Evolutionary conservation across 2,113 vertebrate species (phyloP).

Genomic region (Paramormyrops kingsleyae): DNA sequence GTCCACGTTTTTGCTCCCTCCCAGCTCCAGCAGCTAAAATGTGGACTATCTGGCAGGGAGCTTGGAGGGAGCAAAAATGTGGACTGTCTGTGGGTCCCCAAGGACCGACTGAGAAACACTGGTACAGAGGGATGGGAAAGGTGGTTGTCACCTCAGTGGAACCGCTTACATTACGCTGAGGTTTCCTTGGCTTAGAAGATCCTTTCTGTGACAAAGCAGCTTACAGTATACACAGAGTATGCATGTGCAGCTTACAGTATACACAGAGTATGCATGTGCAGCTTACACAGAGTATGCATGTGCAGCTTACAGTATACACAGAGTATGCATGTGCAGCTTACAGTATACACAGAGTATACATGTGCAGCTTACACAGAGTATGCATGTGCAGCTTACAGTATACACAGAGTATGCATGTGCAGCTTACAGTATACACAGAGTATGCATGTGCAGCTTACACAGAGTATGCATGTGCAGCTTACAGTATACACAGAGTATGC

Average conservation of each 20-base stretch:
- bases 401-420: too few species aligned
- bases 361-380: neutral
- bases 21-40: too few species aligned
- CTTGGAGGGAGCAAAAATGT: too few species aligned
- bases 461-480: too few species aligned
- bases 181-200: neutral
- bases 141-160: neutral
- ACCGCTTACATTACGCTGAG: neutral
- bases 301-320: neutral
- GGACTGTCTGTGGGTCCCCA: neutral
- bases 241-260: too few species aligned
- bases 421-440: neutral
- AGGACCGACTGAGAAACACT: neutral
- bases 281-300: neutral
- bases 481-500: neutral
- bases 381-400: neutral
- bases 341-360: too few species aligned
- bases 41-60: too few species aligned
- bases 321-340: neutral
- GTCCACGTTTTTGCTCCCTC: neutral
- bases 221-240: neutral
- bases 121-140: neutral
- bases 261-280: too few species aligned
- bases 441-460: neutral
- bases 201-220: neutral